A percentile compares a stretch with the other conserved stretches of the same genome.
Evolutionary conservation across 2,113 vertebrate species (phyloP).

Genomic region (Campylorhamphus procurvoides): DNA sequence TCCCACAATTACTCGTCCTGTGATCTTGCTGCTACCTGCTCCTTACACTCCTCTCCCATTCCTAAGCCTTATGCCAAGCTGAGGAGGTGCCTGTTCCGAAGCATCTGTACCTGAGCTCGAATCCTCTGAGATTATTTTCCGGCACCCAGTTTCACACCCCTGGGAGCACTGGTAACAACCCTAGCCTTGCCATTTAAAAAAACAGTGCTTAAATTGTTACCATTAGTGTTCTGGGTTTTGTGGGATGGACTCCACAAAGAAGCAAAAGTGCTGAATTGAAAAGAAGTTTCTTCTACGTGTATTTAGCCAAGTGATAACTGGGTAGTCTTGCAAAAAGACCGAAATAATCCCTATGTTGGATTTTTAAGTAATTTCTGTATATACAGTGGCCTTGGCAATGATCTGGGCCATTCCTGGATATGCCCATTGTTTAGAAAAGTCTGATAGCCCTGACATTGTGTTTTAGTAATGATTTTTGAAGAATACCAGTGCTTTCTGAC

Average conservation of each 20-base stretch:
- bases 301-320: background rate
- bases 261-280: background rate
- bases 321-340: background rate
- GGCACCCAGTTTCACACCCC: background rate
- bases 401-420: background rate
- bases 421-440: background rate
- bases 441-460: background rate
- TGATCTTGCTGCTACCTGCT: fast-evolving
- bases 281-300: background rate
- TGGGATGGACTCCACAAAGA: background rate
- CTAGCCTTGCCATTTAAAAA: too few species aligned
- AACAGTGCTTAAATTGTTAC: background rate
- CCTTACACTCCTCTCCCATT: background rate
- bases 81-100: background rate
- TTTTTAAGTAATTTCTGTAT: background rate
- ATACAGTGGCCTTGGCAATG: background rate
- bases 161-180: background rate
- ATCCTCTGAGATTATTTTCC: background rate
- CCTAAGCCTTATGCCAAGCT: background rate
- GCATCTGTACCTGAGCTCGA: background rate
- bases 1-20: too few species aligned
- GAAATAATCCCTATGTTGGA: background rate
- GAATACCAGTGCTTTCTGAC: background rate
- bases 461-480: background rate
- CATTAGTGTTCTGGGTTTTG: background rate